Evolutionary conservation across 2,113 vertebrate genomes (phyloP).

Genomic region (Pygoscelis adeliae): DNA sequence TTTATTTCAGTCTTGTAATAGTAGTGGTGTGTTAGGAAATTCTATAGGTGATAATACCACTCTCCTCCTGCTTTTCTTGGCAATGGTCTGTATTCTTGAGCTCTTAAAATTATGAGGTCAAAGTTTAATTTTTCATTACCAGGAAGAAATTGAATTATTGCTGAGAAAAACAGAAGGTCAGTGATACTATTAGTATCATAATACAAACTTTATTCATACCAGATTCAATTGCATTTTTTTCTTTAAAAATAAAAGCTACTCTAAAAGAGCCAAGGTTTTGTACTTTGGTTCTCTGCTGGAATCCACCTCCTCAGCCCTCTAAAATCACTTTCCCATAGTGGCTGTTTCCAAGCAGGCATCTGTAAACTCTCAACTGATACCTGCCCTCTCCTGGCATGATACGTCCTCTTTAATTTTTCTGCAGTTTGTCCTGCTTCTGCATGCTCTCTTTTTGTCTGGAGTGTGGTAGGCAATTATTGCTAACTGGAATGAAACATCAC

Average conservation of each 20-base stretch:
- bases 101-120: not conserved
- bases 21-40: conserved; percentile 47
- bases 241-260: not conserved
- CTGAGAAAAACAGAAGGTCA: conserved; percentile 29
- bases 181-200: conserved; percentile 64
- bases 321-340: not conserved
- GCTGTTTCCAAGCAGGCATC: not conserved
- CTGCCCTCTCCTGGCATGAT: not conserved
- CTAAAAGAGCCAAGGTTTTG: not conserved
- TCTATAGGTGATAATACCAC: conserved; percentile 22
- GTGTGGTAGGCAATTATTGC: not conserved
- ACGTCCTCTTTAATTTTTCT: not conserved
- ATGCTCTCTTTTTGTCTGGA: not conserved
- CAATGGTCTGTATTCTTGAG: not conserved
- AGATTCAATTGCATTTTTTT: not conserved
- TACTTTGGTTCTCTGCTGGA: not conserved
- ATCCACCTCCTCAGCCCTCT: not conserved
- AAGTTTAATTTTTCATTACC: not conserved
- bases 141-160: not conserved
- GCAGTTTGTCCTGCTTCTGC: not conserved
- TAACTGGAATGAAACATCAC: not conserved
- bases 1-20: conserved; percentile 42
- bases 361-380: not conserved
- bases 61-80: conserved; percentile 27
- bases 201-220: conserved; percentile 51